Conservation (phyloP, 1,140 invertebrate species). For the Catajapyx aquilonaris region DNA sequence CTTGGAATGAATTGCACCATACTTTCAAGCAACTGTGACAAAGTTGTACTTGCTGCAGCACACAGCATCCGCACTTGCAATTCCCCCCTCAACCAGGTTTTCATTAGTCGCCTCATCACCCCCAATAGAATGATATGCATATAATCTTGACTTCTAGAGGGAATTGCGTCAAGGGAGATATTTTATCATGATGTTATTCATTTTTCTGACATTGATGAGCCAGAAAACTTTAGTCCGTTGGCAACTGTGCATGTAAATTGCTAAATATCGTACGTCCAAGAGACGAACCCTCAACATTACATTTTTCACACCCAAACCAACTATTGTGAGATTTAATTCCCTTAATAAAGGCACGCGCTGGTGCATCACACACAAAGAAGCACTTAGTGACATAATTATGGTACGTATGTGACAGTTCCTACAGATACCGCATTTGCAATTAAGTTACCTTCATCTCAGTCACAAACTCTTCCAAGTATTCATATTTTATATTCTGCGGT, state of each 20-base stretch:
- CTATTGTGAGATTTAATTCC: constrained; percentile 11
- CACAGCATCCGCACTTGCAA: background rate
- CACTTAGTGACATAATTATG: background rate
- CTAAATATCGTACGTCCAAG: constrained; percentile 3
- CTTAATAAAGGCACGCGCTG: constrained; percentile 15
- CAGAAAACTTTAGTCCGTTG: constrained; percentile 9
- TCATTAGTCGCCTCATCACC: constrained; percentile 8
- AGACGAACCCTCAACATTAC: constrained; percentile 8
- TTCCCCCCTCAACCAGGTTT: constrained; percentile 3
- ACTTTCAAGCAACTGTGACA: background rate
- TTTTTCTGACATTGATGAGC: too few relatives aligned
- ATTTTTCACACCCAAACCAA: constrained; percentile 14
- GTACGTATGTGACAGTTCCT: background rate
- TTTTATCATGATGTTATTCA: background rate
- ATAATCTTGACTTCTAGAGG: constrained; percentile 11
- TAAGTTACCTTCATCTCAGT: background rate
- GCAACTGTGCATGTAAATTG: constrained; percentile 2
- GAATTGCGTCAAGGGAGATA: constrained; percentile 5
- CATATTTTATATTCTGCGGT: background rate
- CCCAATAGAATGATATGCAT: constrained; percentile 12
- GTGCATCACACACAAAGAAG: constrained; percentile 13
- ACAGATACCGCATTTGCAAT: background rate
- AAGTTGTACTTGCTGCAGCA: background rate
- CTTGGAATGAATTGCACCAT: constrained; percentile 3
- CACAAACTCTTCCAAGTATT: background rate